Conservation (phyloP, 2,113 vertebrate genomes). For the Agapornis roseicollis region DNA sequence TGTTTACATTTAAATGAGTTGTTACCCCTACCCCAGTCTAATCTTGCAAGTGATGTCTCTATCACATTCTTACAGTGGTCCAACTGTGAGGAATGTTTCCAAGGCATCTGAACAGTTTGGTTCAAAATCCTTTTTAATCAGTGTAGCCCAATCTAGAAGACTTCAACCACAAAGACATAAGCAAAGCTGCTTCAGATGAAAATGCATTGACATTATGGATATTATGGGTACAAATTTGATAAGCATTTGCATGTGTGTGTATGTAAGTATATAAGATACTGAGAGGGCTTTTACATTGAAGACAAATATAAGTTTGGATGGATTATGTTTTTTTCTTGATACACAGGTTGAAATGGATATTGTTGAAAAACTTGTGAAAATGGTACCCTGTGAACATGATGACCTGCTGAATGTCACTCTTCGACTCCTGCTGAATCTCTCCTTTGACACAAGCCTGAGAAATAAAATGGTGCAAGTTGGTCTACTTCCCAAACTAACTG, state of each 20-base stretch:
- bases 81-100: constrained; percentile 9
- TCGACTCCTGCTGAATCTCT: constrained; percentile 89
- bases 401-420: constrained; percentile 87
- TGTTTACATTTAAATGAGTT: constrained; percentile 1
- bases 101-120: not conserved
- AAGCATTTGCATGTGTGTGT: not conserved
- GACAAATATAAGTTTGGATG: not conserved
- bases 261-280: not conserved
- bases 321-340: not conserved
- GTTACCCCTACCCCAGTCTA: not conserved
- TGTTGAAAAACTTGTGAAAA: constrained; percentile 87
- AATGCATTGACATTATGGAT: not conserved
- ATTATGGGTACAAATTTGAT: not conserved
- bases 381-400: constrained; percentile 88
- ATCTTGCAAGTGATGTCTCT: not conserved
- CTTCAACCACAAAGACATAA: not conserved
- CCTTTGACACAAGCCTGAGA: constrained; percentile 89
- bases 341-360: constrained; percentile 87
- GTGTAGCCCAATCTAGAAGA: not conserved
- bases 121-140: not conserved
- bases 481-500: constrained; percentile 87
- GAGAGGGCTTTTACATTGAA: not conserved
- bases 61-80: constrained; percentile 10
- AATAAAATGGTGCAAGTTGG: constrained; percentile 92
- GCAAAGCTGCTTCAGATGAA: not conserved